Conservation (phyloP, 2,888 invertebrate genomes). For the Mesorhabditis spiculigera region DNA sequence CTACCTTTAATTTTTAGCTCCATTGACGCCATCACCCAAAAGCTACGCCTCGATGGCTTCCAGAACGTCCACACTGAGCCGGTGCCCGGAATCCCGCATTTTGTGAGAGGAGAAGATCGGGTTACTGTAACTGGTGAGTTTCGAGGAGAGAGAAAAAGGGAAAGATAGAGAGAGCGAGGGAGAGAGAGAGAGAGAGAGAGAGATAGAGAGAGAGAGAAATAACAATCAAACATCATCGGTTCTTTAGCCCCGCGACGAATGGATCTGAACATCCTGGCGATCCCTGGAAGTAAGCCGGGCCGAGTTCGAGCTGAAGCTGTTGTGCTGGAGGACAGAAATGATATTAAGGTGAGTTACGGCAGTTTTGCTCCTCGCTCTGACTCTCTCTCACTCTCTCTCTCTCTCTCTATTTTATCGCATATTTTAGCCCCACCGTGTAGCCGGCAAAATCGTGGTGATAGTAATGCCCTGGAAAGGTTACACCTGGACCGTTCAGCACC, state of each 20-base stretch:
- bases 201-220: no score
- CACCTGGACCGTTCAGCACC: slow-evolving; percentile 23
- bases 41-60: slow-evolving; percentile 33
- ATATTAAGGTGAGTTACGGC: slow-evolving; percentile 39
- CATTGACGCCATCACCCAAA: slow-evolving; percentile 45
- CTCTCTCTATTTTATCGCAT: no score
- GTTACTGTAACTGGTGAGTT: slow-evolving; percentile 45
- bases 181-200: no score
- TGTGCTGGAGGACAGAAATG: slow-evolving; percentile 56
- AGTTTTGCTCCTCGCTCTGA: background rate
- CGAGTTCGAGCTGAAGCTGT: slow-evolving; percentile 58
- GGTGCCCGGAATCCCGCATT: slow-evolving; percentile 59
- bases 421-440: no score
- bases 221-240: no score
- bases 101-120: slow-evolving; percentile 57
- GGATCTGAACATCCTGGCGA: slow-evolving; percentile 56
- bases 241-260: slow-evolving; percentile 50
- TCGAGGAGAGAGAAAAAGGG: no score
- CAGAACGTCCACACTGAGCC: slow-evolving; percentile 71
- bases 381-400: slow-evolving; percentile 38
- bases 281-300: slow-evolving; percentile 57
- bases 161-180: no score
- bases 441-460: slow-evolving; percentile 60
- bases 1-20: slow-evolving; percentile 28
- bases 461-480: slow-evolving; percentile 58